A percentile compares a stretch with the other conserved stretches of the same genome.
Conservation (phyloP, 92 coral and sea anemone species). For the Zoanthus sociatus region DNA sequence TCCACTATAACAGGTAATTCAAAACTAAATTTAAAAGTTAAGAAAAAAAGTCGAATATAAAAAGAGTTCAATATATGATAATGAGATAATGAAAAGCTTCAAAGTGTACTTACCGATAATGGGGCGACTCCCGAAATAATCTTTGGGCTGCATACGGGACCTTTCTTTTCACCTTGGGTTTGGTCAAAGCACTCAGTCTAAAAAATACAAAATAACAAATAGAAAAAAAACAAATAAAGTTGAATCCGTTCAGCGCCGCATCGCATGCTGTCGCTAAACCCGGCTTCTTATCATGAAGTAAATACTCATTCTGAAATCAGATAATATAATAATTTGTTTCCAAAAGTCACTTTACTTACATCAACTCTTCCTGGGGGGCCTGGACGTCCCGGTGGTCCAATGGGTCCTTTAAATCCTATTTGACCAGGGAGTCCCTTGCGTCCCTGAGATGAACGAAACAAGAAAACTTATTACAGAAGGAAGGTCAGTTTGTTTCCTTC, state of each 20-base stretch:
- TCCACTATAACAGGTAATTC: no score
- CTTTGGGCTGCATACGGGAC: conserved; percentile 1
- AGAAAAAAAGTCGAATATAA: neutral
- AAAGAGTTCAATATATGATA: neutral
- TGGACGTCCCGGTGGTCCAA: neutral
- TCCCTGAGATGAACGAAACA: neutral
- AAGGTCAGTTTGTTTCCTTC: no score
- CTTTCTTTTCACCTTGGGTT: neutral
- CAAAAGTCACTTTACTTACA: neutral
- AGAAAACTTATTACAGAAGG: no score
- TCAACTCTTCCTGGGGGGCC: neutral
- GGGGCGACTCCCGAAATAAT: neutral
- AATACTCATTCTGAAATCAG: neutral
- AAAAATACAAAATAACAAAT: neutral
- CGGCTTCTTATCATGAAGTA: neutral
- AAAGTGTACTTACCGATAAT: neutral
- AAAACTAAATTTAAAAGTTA: no score
- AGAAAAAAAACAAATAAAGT: neutral
- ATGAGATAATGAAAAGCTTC: neutral
- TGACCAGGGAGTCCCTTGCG: neutral
- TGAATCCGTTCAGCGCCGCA: neutral
- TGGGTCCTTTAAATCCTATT: neutral
- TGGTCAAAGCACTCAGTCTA: neutral
- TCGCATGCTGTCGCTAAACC: neutral
- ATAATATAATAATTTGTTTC: neutral